Conservation (phyloP, 1,140 invertebrate genomes). For the Drosophila pachea region DNA sequence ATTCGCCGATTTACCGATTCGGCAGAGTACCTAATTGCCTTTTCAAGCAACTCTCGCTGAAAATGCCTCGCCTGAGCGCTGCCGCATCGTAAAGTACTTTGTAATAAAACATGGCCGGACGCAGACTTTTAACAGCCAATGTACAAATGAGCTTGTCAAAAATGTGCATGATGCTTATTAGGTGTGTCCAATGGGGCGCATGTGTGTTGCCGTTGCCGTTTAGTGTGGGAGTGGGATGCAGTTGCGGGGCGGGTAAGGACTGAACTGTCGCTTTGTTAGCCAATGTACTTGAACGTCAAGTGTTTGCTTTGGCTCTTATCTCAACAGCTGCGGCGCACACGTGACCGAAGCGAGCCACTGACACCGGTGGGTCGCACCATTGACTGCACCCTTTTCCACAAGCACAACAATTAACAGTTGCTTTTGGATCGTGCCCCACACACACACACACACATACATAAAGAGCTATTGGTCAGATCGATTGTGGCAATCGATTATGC, state of each 20-base stretch:
- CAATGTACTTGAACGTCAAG: constrained; percentile 61
- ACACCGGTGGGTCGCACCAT: constrained; percentile 34
- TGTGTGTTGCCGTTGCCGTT: constrained; percentile 15
- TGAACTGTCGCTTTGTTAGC: constrained; percentile 16
- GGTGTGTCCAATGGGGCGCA: constrained; percentile 36
- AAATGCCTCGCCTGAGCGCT: too few relatives aligned
- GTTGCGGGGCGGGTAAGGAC: background rate
- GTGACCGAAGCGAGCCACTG: constrained; percentile 53
- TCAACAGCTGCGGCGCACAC: constrained; percentile 57
- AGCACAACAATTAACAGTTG: constrained; percentile 61
- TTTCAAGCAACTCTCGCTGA: too few relatives aligned
- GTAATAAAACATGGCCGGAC: background rate
- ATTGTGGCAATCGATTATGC: constrained; percentile 65
- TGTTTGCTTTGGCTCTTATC: constrained; percentile 51
- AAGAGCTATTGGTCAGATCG: constrained; percentile 45
- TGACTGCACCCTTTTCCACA: constrained; percentile 63
- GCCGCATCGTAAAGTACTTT: too few relatives aligned
- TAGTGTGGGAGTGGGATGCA: too few relatives aligned
- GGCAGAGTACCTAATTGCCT: too few relatives aligned
- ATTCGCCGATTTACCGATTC: too few relatives aligned
- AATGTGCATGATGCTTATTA: constrained; percentile 23
- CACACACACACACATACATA: background rate
- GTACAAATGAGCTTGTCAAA: constrained; percentile 1
- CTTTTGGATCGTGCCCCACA: constrained; percentile 54
- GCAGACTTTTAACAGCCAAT: background rate